Evolutionary conservation across 2,797 vertebrate species (phyloP).

Genomic region (Liasis olivaceus): DNA sequence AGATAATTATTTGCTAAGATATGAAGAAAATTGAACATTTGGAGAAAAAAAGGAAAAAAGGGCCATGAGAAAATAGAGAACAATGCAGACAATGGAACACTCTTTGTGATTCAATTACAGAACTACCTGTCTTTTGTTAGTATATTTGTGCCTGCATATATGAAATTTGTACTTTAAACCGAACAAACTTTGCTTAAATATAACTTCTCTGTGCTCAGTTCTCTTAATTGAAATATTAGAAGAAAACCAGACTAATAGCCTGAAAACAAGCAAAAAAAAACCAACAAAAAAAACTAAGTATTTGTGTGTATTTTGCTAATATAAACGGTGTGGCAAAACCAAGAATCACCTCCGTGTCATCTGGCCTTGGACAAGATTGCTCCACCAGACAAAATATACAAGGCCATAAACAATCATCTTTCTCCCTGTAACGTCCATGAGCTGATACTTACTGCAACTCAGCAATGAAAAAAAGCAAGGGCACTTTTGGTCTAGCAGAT

Average conservation of each 20-base stretch:
- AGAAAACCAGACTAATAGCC: neutral
- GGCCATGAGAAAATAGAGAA: neutral
- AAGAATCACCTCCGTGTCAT: constrained; percentile 9
- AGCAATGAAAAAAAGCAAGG: constrained; percentile 22
- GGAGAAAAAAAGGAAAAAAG: neutral
- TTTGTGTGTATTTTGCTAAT: neutral
- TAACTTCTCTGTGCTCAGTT: neutral
- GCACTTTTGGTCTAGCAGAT: neutral
- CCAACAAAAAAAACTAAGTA: neutral
- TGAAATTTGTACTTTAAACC: neutral
- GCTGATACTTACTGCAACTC: constrained; percentile 12
- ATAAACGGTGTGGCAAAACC: constrained; percentile 51
- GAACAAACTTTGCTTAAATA: neutral
- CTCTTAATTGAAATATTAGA: neutral
- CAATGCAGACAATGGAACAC: neutral
- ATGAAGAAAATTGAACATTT: neutral
- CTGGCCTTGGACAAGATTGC: constrained; percentile 20
- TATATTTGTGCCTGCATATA: neutral
- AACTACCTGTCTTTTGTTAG: neutral
- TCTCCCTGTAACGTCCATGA: constrained; percentile 21
- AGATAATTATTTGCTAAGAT: neutral
- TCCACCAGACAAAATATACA: constrained; percentile 16
- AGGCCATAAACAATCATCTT: constrained; percentile 18
- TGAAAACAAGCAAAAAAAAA: neutral
- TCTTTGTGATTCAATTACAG: neutral